These are phyloP conservation scores for Budorcas taxicolor DNA, from an alignment of 2,113 vertebrate genomes.

Conservation along the genomic window DNA sequence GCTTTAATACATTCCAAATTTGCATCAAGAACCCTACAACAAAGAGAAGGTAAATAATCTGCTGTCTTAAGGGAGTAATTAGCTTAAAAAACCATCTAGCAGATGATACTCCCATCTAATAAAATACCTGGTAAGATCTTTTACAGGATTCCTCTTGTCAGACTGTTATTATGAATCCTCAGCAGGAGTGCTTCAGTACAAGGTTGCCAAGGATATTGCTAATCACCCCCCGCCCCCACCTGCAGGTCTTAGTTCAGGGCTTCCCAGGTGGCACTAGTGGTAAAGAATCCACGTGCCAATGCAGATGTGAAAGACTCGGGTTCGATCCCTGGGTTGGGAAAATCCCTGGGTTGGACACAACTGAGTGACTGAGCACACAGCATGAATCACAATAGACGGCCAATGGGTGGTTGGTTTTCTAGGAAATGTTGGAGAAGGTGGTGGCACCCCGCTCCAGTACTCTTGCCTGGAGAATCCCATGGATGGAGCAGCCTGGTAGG, in stretches of 20 bases:
- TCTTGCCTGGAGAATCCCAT: too few species aligned
- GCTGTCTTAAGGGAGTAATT: slow-evolving; percentile 4
- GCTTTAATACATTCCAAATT: neutral
- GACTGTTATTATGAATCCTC: neutral
- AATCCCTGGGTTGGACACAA: neutral
- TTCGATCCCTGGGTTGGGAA: neutral
- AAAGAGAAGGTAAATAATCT: neutral
- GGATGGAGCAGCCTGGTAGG: too few species aligned
- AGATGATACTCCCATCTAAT: neutral
- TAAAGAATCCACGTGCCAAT: neutral
- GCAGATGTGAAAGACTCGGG: neutral
- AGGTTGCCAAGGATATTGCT: neutral
- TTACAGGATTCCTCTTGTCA: neutral
- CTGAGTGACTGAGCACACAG: neutral
- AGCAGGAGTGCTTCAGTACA: neutral
- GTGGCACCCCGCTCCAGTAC: too few species aligned
- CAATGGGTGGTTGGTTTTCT: neutral
- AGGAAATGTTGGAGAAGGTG: neutral
- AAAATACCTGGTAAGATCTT: neutral
- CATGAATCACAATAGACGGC: neutral
- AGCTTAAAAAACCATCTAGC: neutral
- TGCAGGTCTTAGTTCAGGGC: neutral
- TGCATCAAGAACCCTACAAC: neutral
- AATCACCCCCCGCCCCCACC: neutral
- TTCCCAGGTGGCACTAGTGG: neutral